phyloP scores from a whole-genome alignment of 1,140 invertebrate species.

The Tetragnatha versicolor region DNA sequence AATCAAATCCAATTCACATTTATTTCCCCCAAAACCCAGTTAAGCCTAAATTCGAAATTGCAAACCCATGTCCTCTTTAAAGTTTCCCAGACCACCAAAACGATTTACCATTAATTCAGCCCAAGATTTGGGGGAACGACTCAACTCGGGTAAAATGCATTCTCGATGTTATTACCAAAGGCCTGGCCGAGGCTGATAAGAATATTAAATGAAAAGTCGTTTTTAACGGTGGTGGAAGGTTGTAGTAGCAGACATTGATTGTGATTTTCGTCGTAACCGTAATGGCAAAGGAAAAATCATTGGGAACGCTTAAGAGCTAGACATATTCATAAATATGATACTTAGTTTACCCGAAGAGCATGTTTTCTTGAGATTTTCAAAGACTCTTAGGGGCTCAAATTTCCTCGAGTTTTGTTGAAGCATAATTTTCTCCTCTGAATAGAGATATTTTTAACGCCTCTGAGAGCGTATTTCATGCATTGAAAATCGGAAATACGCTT shows the following conservation, averaged over 20 bases:
- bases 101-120: slow-evolving; percentile 44
- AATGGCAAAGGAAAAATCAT: not conserved
- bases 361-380: not conserved
- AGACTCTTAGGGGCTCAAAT: not conserved
- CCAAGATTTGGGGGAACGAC: not conserved
- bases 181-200: slow-evolving; percentile 45
- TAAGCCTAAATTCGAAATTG: slow-evolving; percentile 35
- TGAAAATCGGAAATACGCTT: too few species aligned
- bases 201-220: slow-evolving; percentile 49
- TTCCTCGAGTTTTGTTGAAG: not conserved
- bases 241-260: not conserved
- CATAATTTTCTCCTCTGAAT: not conserved
- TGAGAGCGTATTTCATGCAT: too few species aligned
- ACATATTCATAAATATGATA: slow-evolving; percentile 2
- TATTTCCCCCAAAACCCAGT: slow-evolving; percentile 39
- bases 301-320: not conserved
- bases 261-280: not conserved
- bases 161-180: slow-evolving; percentile 27
- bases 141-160: slow-evolving; percentile 27
- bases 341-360: not conserved
- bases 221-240: not conserved
- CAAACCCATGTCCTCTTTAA: slow-evolving; percentile 46
- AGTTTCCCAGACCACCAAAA: slow-evolving; percentile 25
- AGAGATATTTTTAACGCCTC: not conserved
- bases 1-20: slow-evolving; percentile 50